Base-by-base conservation (phyloP, 64 coral and sea anemone species). In the Pachyseris speciosa region DNA sequence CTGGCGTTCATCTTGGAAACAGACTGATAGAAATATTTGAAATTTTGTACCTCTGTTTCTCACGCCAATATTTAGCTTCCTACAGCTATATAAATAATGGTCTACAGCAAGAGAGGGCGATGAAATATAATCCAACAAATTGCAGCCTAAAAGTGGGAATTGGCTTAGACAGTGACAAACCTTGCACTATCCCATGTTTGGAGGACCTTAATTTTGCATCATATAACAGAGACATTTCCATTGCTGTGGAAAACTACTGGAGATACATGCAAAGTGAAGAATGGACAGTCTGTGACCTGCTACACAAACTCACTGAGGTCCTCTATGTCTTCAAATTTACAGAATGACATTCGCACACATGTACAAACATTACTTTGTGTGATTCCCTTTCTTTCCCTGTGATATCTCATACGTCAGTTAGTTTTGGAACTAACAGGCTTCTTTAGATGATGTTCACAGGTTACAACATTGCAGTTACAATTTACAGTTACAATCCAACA, bases 1-100 rank as follows among this genome's bases (percentile, higher is more conserved):
- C 42, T 87, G 84, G 28, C n/a, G 12, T 22, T 12, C 43, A 87
- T 33, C 84, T 87, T 71, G 84, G 65, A 74, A 73, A 87, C 68
- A 87, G 84, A 73, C 20, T 87, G 67, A 72, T 87, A 37, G 84
- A 87, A 22, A 73, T 73, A 9, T 87, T 87, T 70, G 84, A 87
- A 87, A 72, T 87, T 40, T 8, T 87, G 39, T 11, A 20, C 11
- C 40, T 58, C 33, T 31, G 84, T 33, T 87, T 73, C 68, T 5
- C 10, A 17, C 11, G 38, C 53, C 6, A 86, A 32, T 86, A 55
- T 59, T 58, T 87, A 53, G 27, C 84, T 15, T 38, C 72, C 40
- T 73, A 87, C 49, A 52, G 26, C 20, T 52, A 87, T 58, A 55
- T 39, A 59, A 40, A 83, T 39, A 84, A 59, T 29, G 26, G 69